phyloP scores from a whole-genome alignment of 2,888 invertebrate genomes.

The Lepidochitona cinerea region DNA sequence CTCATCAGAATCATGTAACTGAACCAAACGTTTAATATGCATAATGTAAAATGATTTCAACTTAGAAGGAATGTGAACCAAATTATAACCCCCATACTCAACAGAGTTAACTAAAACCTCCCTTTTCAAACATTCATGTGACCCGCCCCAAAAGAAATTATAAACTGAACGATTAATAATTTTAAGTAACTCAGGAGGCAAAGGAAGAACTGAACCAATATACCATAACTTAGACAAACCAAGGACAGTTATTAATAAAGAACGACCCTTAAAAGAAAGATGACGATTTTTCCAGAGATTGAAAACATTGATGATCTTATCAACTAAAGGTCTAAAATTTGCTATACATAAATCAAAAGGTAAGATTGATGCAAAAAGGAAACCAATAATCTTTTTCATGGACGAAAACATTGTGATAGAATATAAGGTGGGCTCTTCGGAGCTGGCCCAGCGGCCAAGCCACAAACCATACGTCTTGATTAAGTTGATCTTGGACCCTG shows the following conservation, averaged over 20 bases:
- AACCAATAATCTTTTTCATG: not conserved
- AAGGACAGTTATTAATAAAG: not conserved
- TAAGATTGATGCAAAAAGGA: not conserved
- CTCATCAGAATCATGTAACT: not conserved
- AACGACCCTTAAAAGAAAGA: not conserved
- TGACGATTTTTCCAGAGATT: no score
- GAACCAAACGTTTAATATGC: not conserved
- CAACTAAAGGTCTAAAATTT: not conserved
- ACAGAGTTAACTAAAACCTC: not conserved
- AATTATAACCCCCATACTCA: not conserved
- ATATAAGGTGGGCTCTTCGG: not conserved
- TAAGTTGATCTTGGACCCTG: not conserved
- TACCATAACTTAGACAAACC: not conserved
- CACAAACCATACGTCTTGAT: not conserved
- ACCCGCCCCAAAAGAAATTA: not conserved
- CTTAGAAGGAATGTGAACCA: not conserved
- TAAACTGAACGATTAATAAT: not conserved
- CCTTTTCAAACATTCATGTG: not conserved
- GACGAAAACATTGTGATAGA: not conserved
- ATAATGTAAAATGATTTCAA: not conserved
- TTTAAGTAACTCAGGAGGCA: not conserved
- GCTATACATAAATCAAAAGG: not conserved
- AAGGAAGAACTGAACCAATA: not conserved
- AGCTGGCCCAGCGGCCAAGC: not conserved
- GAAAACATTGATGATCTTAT: not conserved